A percentile compares a stretch with the other conserved stretches of the same genome.
phyloP scores from a whole-genome alignment of 2,888 invertebrate species.

The Xestia sexstrigata region DNA sequence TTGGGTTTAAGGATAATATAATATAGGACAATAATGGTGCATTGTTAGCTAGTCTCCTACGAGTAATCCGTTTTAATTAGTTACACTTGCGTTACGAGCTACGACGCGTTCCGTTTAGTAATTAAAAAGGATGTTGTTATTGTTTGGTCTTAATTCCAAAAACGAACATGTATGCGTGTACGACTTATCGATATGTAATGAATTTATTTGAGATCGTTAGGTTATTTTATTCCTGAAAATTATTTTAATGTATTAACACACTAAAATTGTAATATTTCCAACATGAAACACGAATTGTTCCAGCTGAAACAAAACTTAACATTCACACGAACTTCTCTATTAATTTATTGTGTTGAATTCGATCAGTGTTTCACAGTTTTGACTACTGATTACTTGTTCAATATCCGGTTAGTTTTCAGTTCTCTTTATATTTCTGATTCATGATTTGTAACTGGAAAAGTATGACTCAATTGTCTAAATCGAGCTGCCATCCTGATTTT shows the following conservation, averaged over 20 bases:
- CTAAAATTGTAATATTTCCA: not conserved
- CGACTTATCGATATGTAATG: not conserved
- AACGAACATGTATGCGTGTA: not conserved
- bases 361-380: not conserved
- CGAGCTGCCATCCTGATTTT: conserved; percentile 18
- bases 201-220: not conserved
- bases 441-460: conserved; percentile 23
- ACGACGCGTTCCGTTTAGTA: conserved; percentile 32
- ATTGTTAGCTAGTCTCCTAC: conserved; percentile 58
- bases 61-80: conserved; percentile 59
- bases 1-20: conserved; percentile 59
- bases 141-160: not conserved
- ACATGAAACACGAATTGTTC: not conserved
- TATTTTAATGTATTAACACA: not conserved
- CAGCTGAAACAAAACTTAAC: conserved; percentile 1
- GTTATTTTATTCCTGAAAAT: not conserved
- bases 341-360: conserved; percentile 2
- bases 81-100: conserved; percentile 33
- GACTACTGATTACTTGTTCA: conserved; percentile 1
- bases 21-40: conserved; percentile 62
- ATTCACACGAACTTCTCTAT: not conserved
- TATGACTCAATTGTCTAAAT: conserved; percentile 41
- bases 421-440: conserved; percentile 19
- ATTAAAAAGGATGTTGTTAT: conserved; percentile 20
- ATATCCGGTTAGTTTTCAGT: not conserved